These are phyloP conservation scores for Gnatocerus cornutus DNA, from an alignment of 2,888 invertebrate genomes.

Conservation along the genomic window DNA sequence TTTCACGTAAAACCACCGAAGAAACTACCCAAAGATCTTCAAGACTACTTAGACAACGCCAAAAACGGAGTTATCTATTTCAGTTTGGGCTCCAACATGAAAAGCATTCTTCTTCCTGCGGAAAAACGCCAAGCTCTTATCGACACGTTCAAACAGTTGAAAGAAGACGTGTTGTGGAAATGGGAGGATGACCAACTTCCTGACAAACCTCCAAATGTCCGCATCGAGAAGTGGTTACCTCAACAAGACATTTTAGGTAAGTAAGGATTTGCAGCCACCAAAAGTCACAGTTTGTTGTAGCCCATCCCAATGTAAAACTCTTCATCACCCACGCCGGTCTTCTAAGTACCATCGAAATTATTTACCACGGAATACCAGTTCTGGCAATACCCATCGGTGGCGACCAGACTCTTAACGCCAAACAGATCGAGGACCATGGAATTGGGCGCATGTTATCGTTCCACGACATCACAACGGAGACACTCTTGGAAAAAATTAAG, in stretches of 20 bases:
- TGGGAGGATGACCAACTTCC: constrained; percentile 74
- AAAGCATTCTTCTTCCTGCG: constrained; percentile 73
- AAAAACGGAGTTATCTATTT: constrained; percentile 74
- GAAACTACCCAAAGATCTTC: constrained; percentile 68
- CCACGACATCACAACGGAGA: constrained; percentile 63
- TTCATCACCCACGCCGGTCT: constrained; percentile 73
- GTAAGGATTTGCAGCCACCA: too few relatives aligned
- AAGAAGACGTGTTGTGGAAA: constrained; percentile 80
- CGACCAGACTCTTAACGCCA: constrained; percentile 73
- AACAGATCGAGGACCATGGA: constrained; percentile 68
- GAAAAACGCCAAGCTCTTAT: constrained; percentile 73
- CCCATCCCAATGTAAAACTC: constrained; percentile 70
- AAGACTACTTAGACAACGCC: constrained; percentile 72
- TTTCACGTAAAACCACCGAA: constrained; percentile 67
- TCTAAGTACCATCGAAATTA: constrained; percentile 71
- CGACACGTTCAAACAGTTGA: constrained; percentile 74
- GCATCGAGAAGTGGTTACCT: constrained; percentile 64
- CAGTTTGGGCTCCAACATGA: constrained; percentile 76
- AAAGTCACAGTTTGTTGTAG: constrained; percentile 49
- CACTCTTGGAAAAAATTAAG: constrained; percentile 59
- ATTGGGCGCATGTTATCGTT: constrained; percentile 63
- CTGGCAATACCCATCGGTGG: constrained; percentile 72
- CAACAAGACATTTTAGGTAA: constrained; percentile 59
- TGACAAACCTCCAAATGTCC: constrained; percentile 67
- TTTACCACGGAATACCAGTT: constrained; percentile 72